Base-by-base conservation (phyloP, 2,113 vertebrate species). In the Mormyrus iriodes region DNA sequence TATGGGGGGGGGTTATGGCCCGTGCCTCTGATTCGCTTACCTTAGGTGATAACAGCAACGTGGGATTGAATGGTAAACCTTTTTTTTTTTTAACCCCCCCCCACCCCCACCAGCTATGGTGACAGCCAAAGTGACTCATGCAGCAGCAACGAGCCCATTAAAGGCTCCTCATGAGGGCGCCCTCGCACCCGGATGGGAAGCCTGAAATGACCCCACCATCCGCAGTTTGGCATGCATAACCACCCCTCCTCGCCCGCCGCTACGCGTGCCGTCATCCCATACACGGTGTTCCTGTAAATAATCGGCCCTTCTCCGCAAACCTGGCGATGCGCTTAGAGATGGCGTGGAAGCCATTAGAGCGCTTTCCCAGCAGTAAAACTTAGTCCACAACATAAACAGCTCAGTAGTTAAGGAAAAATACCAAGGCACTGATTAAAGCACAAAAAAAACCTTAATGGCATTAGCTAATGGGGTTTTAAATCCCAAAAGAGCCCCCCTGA, bases 331-430 rank as follows among this genome's bases (percentile, higher is more conserved):
- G 17, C 39, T 84, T 44, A 48, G 17, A 31, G 31, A 48, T 42
- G 7, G 44, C 39, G 44, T 83, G 82, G 42, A 84, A 24, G 19
- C 46, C 82, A 84, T 84, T 84, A 84, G 21, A 46, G 44, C 7
- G 21, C 39, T 84, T 84, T 84, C 42, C 82, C 35, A 46, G 82
- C 82, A 24, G 82, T 84, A 84, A 84, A 84, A 46, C 21, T 44
- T 84, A 46, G 82, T n/a, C 82, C 39, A 84, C 44, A 84, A 46
- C 44, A 48, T 84, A 84, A 84, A 84, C 82, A 84, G 73, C 35
- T 79, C 21, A 44, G 44, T 84, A 84, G 82, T 84, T 84, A 84
- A 84, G 42, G 21, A 84, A 84, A 84, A n/a, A 84, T 4, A 46
- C 44, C 3, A n/a, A 48, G 39, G 21, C 21, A 8, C 24, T 24